Conservation (phyloP, 2,888 invertebrate species). For the Arrhopalites spinosus region DNA sequence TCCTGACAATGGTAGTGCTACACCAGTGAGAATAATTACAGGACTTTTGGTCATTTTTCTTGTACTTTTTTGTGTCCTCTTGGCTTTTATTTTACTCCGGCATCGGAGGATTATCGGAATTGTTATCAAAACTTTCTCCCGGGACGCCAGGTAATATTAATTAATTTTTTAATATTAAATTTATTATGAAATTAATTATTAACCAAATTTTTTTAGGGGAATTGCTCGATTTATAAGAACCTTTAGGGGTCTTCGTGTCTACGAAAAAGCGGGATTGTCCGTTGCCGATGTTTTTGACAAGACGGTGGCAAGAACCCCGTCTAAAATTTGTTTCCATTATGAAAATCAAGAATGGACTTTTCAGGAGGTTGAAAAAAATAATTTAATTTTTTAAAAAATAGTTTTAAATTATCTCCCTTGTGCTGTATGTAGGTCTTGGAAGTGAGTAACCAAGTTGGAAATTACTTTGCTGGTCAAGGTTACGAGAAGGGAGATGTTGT, state of each 20-base stretch:
- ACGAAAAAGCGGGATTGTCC: conserved; percentile 6
- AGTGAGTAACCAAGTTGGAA: conserved; percentile 80
- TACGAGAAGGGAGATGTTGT: conserved; percentile 86
- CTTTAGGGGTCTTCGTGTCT: not conserved
- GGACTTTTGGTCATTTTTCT: not conserved
- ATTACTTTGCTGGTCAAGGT: conserved; percentile 76
- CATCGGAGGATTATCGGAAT: conserved; percentile 18
- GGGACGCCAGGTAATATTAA: conserved; percentile 17
- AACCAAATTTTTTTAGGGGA: not conserved
- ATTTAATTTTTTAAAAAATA: not conserved
- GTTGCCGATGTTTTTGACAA: conserved; percentile 23
- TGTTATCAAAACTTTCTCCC: conserved; percentile 18
- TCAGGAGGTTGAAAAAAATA: conserved; percentile 14
- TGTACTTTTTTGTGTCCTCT: conserved; percentile 4
- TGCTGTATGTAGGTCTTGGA: conserved; percentile 71
- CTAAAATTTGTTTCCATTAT: conserved; percentile 22
- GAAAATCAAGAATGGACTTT: conserved; percentile 34
- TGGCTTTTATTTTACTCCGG: conserved; percentile 6
- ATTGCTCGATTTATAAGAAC: conserved; percentile 14
- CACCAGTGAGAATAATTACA: not conserved
- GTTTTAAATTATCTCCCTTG: not conserved
- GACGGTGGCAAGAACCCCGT: conserved; percentile 3
- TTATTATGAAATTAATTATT: not conserved
- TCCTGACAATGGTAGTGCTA: not conserved
- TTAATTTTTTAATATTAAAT: not conserved